Conservation (phyloP, 2,113 vertebrate species). For the Oreocharis arfaki region DNA sequence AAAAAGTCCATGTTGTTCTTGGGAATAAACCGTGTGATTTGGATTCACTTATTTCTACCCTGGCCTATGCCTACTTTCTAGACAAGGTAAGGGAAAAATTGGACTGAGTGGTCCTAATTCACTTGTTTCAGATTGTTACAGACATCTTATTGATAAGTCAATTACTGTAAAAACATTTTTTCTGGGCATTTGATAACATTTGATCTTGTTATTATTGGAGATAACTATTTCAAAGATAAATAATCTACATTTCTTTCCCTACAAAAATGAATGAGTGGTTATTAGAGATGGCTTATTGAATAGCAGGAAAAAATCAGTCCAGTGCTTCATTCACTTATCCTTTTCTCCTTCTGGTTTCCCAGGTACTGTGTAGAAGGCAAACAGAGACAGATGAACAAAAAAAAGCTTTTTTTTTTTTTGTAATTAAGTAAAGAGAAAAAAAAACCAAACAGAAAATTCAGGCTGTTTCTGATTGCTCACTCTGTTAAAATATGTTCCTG, state of each 20-base stretch:
- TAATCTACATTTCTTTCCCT: neutral
- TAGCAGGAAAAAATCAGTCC: neutral
- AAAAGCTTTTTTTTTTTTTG: neutral
- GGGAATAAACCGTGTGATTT: conserved; percentile 84
- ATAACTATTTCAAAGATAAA: neutral
- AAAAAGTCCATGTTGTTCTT: conserved; percentile 84
- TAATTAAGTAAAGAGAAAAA: too few relatives aligned
- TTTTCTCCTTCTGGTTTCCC: neutral
- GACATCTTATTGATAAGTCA: neutral
- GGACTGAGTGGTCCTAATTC: neutral
- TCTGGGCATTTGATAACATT: too few relatives aligned
- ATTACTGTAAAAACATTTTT: neutral
- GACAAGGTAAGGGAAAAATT: conserved; percentile 79
- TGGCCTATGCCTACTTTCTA: conserved; percentile 87
- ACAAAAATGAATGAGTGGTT: neutral
- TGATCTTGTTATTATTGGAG: neutral
- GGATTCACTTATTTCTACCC: conserved; percentile 85
- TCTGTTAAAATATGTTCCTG: neutral
- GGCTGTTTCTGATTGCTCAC: neutral
- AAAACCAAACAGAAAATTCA: neutral
- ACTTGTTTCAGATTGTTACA: neutral
- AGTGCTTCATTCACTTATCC: neutral
- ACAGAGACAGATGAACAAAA: neutral
- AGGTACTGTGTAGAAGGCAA: neutral
- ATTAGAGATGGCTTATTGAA: neutral